These are phyloP conservation scores for Leptopilina myrica DNA, from an alignment of 2,888 invertebrate genomes.

Conservation along the genomic window DNA sequence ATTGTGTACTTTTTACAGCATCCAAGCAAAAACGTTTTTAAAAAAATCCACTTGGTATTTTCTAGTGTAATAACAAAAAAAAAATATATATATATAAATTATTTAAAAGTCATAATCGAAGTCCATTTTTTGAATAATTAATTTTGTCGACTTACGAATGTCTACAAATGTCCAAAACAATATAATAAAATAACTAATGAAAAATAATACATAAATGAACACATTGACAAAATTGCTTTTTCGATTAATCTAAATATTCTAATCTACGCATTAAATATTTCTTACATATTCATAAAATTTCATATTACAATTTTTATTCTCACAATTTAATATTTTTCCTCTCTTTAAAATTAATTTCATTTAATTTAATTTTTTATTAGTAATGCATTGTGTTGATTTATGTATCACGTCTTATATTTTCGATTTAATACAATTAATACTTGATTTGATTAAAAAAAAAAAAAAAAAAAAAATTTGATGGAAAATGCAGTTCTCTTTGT, in stretches of 20 bases:
- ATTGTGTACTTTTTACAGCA: background rate
- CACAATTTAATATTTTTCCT: background rate
- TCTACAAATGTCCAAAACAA: background rate
- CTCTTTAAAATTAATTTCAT: background rate
- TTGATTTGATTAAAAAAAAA: conserved; percentile 26
- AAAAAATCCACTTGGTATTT: conserved; percentile 23
- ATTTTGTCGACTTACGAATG: background rate
- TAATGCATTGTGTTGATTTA: conserved; percentile 26
- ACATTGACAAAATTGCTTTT: conserved; percentile 26
- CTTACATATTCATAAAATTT: background rate
- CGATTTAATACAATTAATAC: conserved; percentile 3
- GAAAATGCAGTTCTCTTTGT: conserved; percentile 16
- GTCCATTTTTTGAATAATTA: conserved; percentile 8
- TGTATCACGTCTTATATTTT: conserved; percentile 20
- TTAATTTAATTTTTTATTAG: background rate
- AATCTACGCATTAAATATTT: conserved; percentile 4
- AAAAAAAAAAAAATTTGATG: conserved; percentile 1
- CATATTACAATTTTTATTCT: background rate
- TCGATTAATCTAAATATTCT: conserved; percentile 5
- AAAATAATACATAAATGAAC: conserved; percentile 38
- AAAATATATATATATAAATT: background rate
- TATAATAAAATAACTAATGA: conserved; percentile 7
- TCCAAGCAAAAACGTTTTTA: background rate
- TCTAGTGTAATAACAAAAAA: conserved; percentile 2
- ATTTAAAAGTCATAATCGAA: conserved; percentile 21